Conservation (phyloP, 2,113 vertebrate genomes). For the chimpanzee (Pan troglodytes) region NHGRI_mPanTro3-v2.1_pri NC_072409.2:83337001-83337500, state of each 20-base stretch:
- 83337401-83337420: background rate
- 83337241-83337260: conserved; percentile 1
- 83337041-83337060: background rate
- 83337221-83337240: background rate
- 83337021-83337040: background rate
- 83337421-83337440: background rate
- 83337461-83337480: background rate
- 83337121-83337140: background rate
- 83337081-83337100: background rate
- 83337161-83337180: conserved; percentile 24
- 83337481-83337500: background rate
- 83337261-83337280: background rate
- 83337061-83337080: background rate
- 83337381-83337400: background rate
- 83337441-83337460: background rate
- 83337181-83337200: background rate
- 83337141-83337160: background rate
- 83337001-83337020: background rate
- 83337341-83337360: background rate
- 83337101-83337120: background rate
- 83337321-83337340: background rate
- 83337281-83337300: background rate
- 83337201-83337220: background rate
- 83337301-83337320: background rate
- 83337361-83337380: background rate